Base-by-base conservation (phyloP, 1,140 invertebrate species). In the Drosophila kikkawai region DNA sequence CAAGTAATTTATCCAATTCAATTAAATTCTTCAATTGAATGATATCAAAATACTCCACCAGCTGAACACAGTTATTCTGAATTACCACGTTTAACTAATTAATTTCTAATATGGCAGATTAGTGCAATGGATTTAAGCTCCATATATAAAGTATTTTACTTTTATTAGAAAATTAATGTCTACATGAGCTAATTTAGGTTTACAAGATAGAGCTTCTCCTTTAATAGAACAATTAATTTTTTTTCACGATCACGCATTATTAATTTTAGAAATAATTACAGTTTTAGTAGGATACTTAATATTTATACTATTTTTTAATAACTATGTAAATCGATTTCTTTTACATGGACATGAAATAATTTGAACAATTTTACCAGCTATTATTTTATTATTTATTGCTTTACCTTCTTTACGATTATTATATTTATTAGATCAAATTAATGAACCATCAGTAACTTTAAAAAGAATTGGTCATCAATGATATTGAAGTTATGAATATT, bases 401-500 rank as follows among this genome's bases (percentile, higher is more conserved):
- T 66, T 95, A 7, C 95, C 95, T 39, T 95, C 94, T 9, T 71
- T 95, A 64, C 93, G 93, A 67, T 74, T 96, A 78, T 84, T 96
- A 74, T 96, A 95, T 91, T 80, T 95, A 83, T 68, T 95, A 77
- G 95, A 96, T 93, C 94, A 95, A 94, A 88, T 94, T 68, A 93
- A 93, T 79, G 91, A 93, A 69, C 93, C 94, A 48, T 71, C 90
- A 51, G 86, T 95, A 61, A 94, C 94, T 29, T 74, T 96, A 87
- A 96, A 95, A 94, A 91, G 93, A 55, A 94, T 95, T 83, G 95
- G 95, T 0, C 94, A 95, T 93, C 95, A 96, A 94, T 96, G 95
- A 94, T 95, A 95, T 86, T 96, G 95, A 95, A 93, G 88, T 44
- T 96, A 96, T 93, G 95, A 96, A 94, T 95, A 95, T 92, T 93